These are phyloP conservation scores for Drosophila repleta DNA, from an alignment of 1,140 invertebrate genomes.

Conservation along the genomic window DNA sequence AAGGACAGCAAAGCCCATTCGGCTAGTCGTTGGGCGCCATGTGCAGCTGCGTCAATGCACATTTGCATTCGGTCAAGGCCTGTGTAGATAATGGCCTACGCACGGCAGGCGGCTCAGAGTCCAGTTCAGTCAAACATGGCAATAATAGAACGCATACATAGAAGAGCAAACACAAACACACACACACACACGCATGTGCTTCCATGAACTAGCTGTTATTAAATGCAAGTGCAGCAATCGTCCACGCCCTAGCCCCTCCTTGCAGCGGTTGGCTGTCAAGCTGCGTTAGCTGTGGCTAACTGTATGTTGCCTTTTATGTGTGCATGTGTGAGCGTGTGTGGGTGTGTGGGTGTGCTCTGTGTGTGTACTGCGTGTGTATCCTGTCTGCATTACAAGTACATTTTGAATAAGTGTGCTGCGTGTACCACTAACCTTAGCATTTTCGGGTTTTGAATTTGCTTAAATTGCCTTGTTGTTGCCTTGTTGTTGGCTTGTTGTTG, in stretches of 20 bases:
- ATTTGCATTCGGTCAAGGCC: constrained; percentile 61
- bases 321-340: not conserved
- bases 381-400: constrained; percentile 62
- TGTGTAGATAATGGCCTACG: constrained; percentile 70
- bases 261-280: constrained; percentile 27
- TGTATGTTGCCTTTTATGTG: not conserved
- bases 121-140: constrained; percentile 42
- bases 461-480: constrained; percentile 67
- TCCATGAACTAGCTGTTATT: constrained; percentile 47
- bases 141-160: constrained; percentile 28
- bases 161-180: constrained; percentile 2
- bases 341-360: constrained; percentile 12
- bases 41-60: constrained; percentile 64
- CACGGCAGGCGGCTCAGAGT: constrained; percentile 21
- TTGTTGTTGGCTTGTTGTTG: constrained; percentile 42
- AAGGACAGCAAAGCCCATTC: not conserved
- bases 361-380: constrained; percentile 25
- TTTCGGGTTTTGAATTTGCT: constrained; percentile 72
- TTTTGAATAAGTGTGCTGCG: constrained; percentile 41
- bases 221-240: constrained; percentile 67
- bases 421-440: constrained; percentile 71
- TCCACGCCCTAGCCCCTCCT: not conserved
- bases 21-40: constrained; percentile 42
- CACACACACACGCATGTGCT: not conserved
- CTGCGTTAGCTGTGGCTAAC: constrained; percentile 9